These are phyloP conservation scores for Naso thynnoides DNA, from an alignment of 2,797 vertebrate species.

Conservation along the genomic window DNA sequence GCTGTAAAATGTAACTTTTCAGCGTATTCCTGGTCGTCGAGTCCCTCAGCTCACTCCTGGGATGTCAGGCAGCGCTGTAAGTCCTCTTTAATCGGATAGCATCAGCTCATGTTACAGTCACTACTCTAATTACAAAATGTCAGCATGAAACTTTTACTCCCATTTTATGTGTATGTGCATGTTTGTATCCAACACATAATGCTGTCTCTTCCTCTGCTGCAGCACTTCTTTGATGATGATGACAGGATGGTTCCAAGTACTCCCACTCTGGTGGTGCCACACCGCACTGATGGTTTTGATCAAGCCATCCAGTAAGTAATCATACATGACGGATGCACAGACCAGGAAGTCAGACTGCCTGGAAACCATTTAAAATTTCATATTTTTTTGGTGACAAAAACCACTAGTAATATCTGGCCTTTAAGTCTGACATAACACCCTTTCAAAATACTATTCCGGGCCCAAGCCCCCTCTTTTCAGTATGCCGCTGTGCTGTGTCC, in stretches of 20 bases:
- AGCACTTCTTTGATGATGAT: constrained; percentile 95
- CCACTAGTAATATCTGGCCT: no score
- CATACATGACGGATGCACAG: neutral
- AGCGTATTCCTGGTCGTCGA: constrained; percentile 86
- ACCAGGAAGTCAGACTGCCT: neutral
- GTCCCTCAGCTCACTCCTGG: constrained; percentile 91
- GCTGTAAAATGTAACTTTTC: constrained; percentile 10
- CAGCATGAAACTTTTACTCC: neutral
- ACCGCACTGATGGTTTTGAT: constrained; percentile 93
- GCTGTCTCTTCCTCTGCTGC: constrained; percentile 71
- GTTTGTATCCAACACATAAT: constrained; percentile 1
- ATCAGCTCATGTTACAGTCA: neutral
- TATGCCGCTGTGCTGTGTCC: no score
- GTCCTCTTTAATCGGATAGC: constrained; percentile 47
- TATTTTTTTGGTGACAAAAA: neutral
- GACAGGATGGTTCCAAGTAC: constrained; percentile 97
- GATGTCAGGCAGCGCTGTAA: constrained; percentile 89
- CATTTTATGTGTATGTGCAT: neutral
- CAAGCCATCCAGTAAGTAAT: constrained; percentile 95
- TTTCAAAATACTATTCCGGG: no score
- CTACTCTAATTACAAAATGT: fast-evolving
- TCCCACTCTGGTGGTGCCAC: constrained; percentile 92
- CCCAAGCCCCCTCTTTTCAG: no score
- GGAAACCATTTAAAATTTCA: neutral
- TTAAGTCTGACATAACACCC: no score